Conservation (phyloP, 2,797 vertebrate genomes). For the Leptoclinus maculatus region DNA sequence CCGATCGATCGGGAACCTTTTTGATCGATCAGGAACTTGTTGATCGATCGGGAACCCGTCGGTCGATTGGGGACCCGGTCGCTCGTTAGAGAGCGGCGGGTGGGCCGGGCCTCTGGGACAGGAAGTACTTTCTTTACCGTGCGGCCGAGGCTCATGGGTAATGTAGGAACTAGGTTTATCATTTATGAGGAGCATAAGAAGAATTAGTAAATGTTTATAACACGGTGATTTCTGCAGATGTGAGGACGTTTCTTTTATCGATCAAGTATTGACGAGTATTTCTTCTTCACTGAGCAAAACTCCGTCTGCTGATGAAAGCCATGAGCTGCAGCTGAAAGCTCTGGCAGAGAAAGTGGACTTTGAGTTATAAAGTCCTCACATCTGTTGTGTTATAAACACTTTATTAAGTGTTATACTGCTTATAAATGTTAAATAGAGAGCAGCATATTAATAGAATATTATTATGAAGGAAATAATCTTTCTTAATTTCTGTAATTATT, state of each 20-base stretch:
- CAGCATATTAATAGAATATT: background rate
- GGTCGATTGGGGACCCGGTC: background rate
- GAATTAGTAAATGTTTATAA: background rate
- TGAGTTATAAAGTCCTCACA: background rate
- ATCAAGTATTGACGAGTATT: background rate
- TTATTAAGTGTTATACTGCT: background rate
- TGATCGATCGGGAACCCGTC: background rate
- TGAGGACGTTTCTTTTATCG: background rate
- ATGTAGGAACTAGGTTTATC: background rate
- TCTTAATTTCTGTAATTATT: background rate
- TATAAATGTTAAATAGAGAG: background rate
- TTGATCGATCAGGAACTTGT: background rate
- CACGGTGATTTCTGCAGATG: background rate
- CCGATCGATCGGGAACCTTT: background rate
- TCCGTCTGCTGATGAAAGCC: too few species aligned
- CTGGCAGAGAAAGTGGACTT: background rate
- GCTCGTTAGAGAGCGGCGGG: background rate
- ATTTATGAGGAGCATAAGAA: background rate
- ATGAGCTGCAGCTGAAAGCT: background rate
- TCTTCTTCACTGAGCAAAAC: conserved; percentile 1
- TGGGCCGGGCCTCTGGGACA: conserved; percentile 51
- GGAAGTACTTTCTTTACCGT: conserved; percentile 17
- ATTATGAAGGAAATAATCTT: background rate
- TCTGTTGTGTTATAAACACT: conserved; percentile 2
- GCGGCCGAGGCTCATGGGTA: conserved; percentile 24